Base-by-base conservation (phyloP, 2,888 invertebrate genomes). In the Leptinotarsa haldemani region DNA sequence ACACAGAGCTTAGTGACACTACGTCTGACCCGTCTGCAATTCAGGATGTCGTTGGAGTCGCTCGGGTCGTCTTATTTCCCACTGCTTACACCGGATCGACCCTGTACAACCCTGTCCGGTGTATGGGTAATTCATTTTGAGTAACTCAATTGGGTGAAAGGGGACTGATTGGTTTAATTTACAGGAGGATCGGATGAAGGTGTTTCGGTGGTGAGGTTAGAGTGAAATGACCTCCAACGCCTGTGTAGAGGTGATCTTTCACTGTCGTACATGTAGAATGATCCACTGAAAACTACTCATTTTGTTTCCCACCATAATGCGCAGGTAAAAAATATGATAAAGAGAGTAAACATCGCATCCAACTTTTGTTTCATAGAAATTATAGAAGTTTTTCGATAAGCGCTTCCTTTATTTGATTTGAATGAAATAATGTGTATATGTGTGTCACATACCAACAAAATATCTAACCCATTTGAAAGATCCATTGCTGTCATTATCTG, bases 61-160 rank as follows among this genome's bases (percentile, higher is more conserved):
- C 22, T 56, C 22, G 15, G 61, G 61, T 61, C 61, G 40, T 61
- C 40, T 61, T 61, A 61, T 61, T 61, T n/a, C 61, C 3, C 40
- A 30, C 12, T 18, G 56, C 56, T 56, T 20, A 56, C 56, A 56
- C 20, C 56, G 13, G 18, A 56, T 56, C 22, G 56, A 50, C 53
- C 53, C 53, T 56, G 22, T 56, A 56, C 15, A 22, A 56, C 13
- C 22, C 56, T 13, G 56, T 22, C 20, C 20, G 22, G 56, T 12
- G 56, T 50, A 50, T 22, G 56, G 56, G 22, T 56, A 56, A 22
- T 56, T 56, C 56, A 15, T 56, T 56, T 56, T 22, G 56, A 4
- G 22, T 56, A 22, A 22, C 56, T 56, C 56, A 15, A 22, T 56
- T 56, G 5, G 22, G 13, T 22, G 56, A 20, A 56, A 18, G 53